Evolutionary conservation across 2,113 vertebrate species (phyloP).

Genomic region (Calonectris borealis): DNA sequence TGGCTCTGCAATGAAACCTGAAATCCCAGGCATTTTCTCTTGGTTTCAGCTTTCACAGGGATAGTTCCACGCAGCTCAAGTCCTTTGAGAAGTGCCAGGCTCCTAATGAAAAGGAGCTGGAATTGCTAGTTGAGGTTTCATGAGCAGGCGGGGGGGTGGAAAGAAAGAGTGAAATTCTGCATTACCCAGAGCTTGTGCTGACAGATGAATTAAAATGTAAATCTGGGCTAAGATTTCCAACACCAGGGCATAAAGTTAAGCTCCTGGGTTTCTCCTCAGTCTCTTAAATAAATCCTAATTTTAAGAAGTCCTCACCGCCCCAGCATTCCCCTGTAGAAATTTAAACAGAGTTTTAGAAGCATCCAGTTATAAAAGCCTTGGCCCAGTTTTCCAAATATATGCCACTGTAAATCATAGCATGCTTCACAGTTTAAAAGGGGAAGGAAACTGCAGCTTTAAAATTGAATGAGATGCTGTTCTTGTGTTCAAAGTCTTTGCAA

Average conservation of each 20-base stretch:
- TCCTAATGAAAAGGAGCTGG: slow-evolving; percentile 42
- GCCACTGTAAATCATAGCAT: slow-evolving; percentile 17
- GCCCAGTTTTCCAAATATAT: not conserved
- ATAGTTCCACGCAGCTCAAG: not conserved
- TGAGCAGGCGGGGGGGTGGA: not conserved
- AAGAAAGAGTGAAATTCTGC: slow-evolving; percentile 48
- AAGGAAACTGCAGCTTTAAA: slow-evolving; percentile 64
- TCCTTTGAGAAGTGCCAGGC: slow-evolving; percentile 53
- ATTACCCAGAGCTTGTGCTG: slow-evolving; percentile 59
- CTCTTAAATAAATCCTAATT: slow-evolving; percentile 48
- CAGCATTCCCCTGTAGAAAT: not conserved
- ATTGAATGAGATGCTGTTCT: slow-evolving; percentile 15
- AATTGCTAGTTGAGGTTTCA: slow-evolving; percentile 44
- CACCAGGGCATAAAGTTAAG: slow-evolving; percentile 14
- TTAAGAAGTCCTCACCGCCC: not conserved
- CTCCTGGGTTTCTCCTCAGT: slow-evolving; percentile 23
- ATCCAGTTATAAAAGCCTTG: slow-evolving; percentile 34
- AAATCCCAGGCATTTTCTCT: slow-evolving; percentile 30
- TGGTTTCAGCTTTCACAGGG: slow-evolving; percentile 52
- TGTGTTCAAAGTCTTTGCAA: slow-evolving; percentile 47
- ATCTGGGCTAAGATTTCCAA: slow-evolving; percentile 45
- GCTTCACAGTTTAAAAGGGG: slow-evolving; percentile 44
- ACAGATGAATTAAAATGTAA: slow-evolving; percentile 63
- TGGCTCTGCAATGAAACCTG: not conserved
- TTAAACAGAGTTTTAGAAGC: not conserved